phyloP scores from a whole-genome alignment of 2,113 vertebrate genomes.

The Neogale vison region DNA sequence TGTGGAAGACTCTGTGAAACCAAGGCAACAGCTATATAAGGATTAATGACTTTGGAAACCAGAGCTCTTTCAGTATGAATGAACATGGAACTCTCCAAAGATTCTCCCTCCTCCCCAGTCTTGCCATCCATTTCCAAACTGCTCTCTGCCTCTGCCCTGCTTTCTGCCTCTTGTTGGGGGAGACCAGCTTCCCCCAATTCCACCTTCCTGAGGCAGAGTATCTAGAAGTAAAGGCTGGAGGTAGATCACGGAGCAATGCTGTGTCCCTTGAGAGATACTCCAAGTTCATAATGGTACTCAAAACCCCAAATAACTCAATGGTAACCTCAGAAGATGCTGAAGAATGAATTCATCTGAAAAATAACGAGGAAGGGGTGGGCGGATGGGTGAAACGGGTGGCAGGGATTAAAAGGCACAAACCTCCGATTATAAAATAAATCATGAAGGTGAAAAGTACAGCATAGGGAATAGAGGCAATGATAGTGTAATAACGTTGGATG shows the following conservation, averaged over 20 bases:
- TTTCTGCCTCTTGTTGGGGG: background rate
- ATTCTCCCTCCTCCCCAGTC: rapidly evolving
- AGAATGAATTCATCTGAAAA: background rate
- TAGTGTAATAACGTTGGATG: background rate
- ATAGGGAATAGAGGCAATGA: background rate
- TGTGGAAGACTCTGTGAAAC: background rate
- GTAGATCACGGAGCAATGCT: background rate
- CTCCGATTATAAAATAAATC: background rate
- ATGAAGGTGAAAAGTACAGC: background rate
- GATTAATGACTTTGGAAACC: conserved; percentile 2
- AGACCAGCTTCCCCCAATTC: background rate
- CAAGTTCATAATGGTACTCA: background rate
- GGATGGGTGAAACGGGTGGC: background rate
- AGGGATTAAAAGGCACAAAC: background rate
- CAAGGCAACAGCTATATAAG: background rate
- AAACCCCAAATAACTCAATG: background rate
- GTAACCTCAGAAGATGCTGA: background rate
- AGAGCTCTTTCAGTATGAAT: background rate
- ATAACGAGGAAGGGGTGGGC: background rate
- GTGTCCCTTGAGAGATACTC: background rate
- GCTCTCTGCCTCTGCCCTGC: background rate
- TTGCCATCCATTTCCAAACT: background rate
- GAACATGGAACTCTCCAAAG: background rate
- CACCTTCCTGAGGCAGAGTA: background rate
- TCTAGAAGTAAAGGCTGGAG: background rate